Evolutionary conservation across 2,797 vertebrate species (phyloP), one percentile per base, ranked within the genome.

Genomic region (Dendrocincla fuliginosa): DNA sequence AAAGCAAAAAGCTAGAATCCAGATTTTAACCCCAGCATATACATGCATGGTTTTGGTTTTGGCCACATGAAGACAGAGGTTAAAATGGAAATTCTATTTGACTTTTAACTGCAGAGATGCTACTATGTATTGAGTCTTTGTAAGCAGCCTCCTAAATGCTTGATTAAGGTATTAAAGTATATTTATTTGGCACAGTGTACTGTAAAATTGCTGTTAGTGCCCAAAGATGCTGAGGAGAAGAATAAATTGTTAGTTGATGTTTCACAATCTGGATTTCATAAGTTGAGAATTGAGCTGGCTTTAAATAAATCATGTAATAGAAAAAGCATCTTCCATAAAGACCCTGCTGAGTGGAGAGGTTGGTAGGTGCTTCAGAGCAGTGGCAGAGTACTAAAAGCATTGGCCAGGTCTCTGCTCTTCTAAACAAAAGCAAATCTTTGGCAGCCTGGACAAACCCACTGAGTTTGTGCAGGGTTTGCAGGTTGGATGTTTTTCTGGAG

Each of bases 221-320:
- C 97, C 80, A 75, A 81, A 94, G 89, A 79, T 69, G 81, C 92
- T 88, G 81, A 88, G 57, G 65, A 94, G 79, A 93, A 95, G 84
- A 96, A 88, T 91, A 95, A 97, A 97, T 94, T 96, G 71, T 96
- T 95, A 87, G 77, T 89, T 96, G 93, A 75, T 93, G 88, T 91
- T 97, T 88, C 88, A 86, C 94, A 97, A 93, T 97, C 87, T 96
- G 95, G 91, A 79, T 95, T 97, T 97, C 85, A 91, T 97, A 96
- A 95, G 96, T 59, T 67, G 90, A 81, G 67, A 93, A 93, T 90
- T 93, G 93, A 96, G 32, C 47, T 39, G 75, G 49, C 84, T 96
- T 97, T 97, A 96, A 97, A 97, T 96, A 97, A 97, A 97, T 96
- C 93, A 94, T 94, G 89, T 50, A 96, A 95, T 96, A 86, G 68